Base-by-base conservation (phyloP, 2,797 vertebrate species). In the Sebastes steindachneri region DNA sequence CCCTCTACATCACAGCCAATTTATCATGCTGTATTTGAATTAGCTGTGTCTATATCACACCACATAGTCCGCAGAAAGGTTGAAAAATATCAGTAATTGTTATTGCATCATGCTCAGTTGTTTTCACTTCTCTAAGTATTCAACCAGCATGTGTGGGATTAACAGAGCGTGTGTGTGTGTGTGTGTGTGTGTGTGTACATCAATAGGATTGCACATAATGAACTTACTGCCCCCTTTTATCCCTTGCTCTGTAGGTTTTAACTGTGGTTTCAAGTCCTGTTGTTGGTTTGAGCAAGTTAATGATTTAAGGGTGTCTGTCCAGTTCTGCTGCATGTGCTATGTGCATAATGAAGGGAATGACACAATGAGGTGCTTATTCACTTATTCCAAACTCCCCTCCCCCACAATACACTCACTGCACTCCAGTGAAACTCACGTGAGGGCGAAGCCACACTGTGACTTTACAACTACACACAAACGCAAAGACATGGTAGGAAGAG, bases 361-460 rank as follows among this genome's bases (percentile, higher is more conserved):
- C 77, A 86, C 68, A 89, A 87, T 86, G 65, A 91, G 84, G 86
- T 85, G 79, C 88, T 93, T 89, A 92, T 91, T 92, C 88, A 92
- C 90, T 92, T 68, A 72, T 86, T 83, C 76, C 64, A 45, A 84
- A 84, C 70, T 55, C 62, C 84, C 86, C 78, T 76, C 88, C 93
- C 87, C 84, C 87, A 85, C 82, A 54, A 79, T 75, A 85, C 83
- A 82, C 87, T 87, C 86, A 53, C 79, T 86, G 73, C 72, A 75
- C 86, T 88, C 85, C 82, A 88, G 87, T 79, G 57, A 78, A 82
- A 89, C 79, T 90, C 89, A 79, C 45, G 60, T 93, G 79, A 92
- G 76, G 76, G 76, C 74, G 62, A 86, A 87, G 64, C 66, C 79
- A 73, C 73, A 70, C 78, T 79, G 55, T 83, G 85, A 89, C 82